A percentile compares a stretch with the other conserved stretches of the same genome.
Conservation (phyloP, 1,140 invertebrate genomes). For the Chrysoperla carnea region DNA sequence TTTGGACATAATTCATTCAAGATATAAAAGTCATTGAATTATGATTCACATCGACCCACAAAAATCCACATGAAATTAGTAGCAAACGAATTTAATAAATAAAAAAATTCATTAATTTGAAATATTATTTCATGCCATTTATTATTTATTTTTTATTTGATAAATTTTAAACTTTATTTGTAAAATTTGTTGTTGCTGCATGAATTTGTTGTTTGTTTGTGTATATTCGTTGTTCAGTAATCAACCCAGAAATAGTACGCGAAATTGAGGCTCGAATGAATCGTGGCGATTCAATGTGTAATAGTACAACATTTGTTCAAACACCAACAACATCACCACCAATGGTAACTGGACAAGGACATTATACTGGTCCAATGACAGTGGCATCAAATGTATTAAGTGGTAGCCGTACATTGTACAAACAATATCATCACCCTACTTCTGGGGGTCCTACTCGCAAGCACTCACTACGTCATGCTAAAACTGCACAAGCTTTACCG, state of each 20-base stretch:
- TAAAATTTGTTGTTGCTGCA: constrained; percentile 25
- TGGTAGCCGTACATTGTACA: not conserved
- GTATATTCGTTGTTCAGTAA: constrained; percentile 33
- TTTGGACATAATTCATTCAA: too few relatives aligned
- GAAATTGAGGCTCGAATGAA: constrained; percentile 82
- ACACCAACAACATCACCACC: constrained; percentile 17
- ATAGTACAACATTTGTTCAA: constrained; percentile 6
- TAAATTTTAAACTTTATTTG: constrained; percentile 14
- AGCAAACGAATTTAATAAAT: too few relatives aligned
- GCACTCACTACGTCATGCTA: constrained; percentile 17
- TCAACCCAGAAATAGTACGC: constrained; percentile 69
- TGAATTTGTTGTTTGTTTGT: constrained; percentile 25
- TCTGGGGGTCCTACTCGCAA: constrained; percentile 12
- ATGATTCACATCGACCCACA: too few relatives aligned
- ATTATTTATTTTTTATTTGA: constrained; percentile 16
- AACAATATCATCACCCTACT: not conserved
- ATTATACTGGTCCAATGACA: constrained; percentile 3
- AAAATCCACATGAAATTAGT: too few relatives aligned
- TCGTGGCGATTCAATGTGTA: constrained; percentile 18
- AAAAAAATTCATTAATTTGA: constrained; percentile 17
- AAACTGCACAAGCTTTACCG: constrained; percentile 24
- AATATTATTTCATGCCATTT: constrained; percentile 11
- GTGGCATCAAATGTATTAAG: constrained; percentile 3
- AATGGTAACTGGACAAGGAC: constrained; percentile 12
- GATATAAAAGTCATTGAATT: too few relatives aligned